Conservation (phyloP, 2,888 invertebrate genomes). For the Sarcophaga caerulescens region DNA sequence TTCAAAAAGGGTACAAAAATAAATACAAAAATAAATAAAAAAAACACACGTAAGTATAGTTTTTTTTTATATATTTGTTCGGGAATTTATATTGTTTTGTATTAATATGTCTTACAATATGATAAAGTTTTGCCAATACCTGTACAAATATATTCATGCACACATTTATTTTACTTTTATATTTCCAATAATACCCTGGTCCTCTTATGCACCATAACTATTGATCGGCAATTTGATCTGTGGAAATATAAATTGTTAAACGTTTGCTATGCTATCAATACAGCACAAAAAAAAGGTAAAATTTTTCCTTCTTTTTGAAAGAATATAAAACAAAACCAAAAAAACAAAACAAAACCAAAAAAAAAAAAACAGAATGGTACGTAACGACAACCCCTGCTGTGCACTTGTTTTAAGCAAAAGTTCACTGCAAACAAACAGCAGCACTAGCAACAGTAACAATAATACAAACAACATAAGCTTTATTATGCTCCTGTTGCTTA, state of each 20-base stretch:
- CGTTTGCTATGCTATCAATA: constrained; percentile 45
- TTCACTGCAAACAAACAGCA: constrained; percentile 65
- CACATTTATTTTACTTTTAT: neutral
- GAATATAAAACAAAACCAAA: neutral
- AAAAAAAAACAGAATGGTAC: constrained; percentile 27
- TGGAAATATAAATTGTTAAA: constrained; percentile 58
- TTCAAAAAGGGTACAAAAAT: constrained; percentile 13
- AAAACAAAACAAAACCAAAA: too few relatives aligned
- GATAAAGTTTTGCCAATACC: constrained; percentile 38
- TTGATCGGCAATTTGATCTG: constrained; percentile 64
- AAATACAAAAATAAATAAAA: constrained; percentile 7
- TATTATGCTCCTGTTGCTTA: constrained; percentile 62
- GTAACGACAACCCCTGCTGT: constrained; percentile 74
- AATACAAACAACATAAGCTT: constrained; percentile 56
- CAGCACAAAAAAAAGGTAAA: constrained; percentile 41
- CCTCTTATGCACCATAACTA: constrained; percentile 47
- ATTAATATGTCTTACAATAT: constrained; percentile 71
- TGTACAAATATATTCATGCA: neutral
- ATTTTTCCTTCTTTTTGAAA: constrained; percentile 23
- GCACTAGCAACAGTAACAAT: constrained; percentile 44
- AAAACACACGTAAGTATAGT: constrained; percentile 5
- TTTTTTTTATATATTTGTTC: constrained; percentile 1
- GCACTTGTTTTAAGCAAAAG: constrained; percentile 77
- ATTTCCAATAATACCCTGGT: neutral
- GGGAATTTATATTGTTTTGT: constrained; percentile 72